Evolutionary conservation across 1,140 invertebrate genomes (phyloP), one percentile per base, ranked within the genome.

Genomic region (Drosophila guanche): DNA sequence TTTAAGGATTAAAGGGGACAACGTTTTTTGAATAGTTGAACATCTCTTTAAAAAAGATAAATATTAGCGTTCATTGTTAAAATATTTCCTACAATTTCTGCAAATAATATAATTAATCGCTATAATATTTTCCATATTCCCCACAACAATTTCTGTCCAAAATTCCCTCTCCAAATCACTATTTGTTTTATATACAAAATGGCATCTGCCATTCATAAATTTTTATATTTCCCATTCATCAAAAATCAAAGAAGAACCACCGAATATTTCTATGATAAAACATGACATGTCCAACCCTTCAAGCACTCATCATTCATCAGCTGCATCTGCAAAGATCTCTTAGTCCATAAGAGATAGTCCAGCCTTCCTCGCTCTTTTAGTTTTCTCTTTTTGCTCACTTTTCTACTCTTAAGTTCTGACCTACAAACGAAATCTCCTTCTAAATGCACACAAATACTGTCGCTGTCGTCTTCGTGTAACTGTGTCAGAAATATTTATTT

Each of bases 401-500:
- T 37, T 12, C n/a, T 43, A 51, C 10, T 55, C 8, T 37, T 47
- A 60, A 76, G 55, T 81, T 83, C 12, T 62, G 69, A 72, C 69
- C 69, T 58, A 72, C 69, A 62, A 45, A 59, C 50, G 20, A 48
- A 33, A 20, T 14, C 43, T 8, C 37, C 43, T 4, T 8, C 25
- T 23, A 37, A 68, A 52, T 62, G 53, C 76, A 73, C 45, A 48
- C 65, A 75, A 59, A 65, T 85, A 50, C 62, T 63, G 58, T 29
- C 23, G 14, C 25, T 41, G 29, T 42, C 29, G 8, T 33, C 10
- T 3, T 37, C 33, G 56, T 86, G 77, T 88, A 88, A 88, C 75
- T 88, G 50, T 88, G 83, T 88, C 83, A 88, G 77, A 33, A 73
- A 58, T 66, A 62, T 77, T 72, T 88, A 86, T 88, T 88, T 85